Evolutionary conservation across 2,888 invertebrate species (phyloP), one percentile per base, ranked within the genome.

Genomic region (Mylabris sibirica): DNA sequence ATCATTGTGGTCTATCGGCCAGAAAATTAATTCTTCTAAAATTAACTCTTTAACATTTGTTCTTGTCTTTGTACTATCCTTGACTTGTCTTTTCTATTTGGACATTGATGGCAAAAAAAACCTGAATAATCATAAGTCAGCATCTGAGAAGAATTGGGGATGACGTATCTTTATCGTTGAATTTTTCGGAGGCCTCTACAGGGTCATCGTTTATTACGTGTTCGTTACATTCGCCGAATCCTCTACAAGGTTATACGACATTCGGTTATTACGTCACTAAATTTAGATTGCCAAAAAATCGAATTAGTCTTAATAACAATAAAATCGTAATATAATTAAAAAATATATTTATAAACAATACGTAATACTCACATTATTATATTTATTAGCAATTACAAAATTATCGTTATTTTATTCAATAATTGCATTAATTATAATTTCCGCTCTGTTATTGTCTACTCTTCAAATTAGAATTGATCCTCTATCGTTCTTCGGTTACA

Each of bases 191-290:
- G 67, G 67, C 63, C 67, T 64, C 20, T 35, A 63, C 63, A 49
- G 67, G 67, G 63, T 66, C 66, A 11, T 11, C 49, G 49, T 1
- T 49, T 34, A 44, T 66, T 66, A 61, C 57, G 62, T 66, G 59
- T 44, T 67, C 49, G 49, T 20, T 49, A 49, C 20, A 66, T 59
- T 66, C 63, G 63, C 63, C 60, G 63, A 34, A 26, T 63, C 20
- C 49, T 35, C 49, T 63, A 44, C 67, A 67, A 67, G 67, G 67
- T 49, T 63, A 67, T 17, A 57, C 57, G 66, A 22, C n/a, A n/a
- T 26, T 57, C 60, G 30, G 8, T 60, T 49, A 22, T 67, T 67
- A 49, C 67, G 67, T 67, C 67, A 66, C 59, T 26, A 49, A 53
- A 66, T 59, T 41, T 30, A 49, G 59, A 59, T 60, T 60, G 44